These are phyloP conservation scores for Phenganax stokvisi DNA, from an alignment of 92 coral and sea anemone species.

Conservation along the genomic window DNA sequence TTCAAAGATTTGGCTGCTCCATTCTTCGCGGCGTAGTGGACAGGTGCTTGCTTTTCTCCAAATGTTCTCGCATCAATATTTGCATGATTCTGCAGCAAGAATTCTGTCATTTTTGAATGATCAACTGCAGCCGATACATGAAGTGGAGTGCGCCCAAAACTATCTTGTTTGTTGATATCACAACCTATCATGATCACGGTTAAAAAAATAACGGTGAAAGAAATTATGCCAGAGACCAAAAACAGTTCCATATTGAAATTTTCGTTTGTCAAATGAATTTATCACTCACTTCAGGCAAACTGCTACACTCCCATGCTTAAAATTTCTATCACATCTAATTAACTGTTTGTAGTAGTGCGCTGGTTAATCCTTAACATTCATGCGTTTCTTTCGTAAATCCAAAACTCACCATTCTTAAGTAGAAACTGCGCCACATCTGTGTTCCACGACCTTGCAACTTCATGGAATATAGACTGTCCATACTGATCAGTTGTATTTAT, in stretches of 20 bases:
- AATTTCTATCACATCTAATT: too few relatives aligned
- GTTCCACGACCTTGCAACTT: conserved; percentile 94
- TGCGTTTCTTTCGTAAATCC: too few relatives aligned
- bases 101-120: conserved; percentile 83
- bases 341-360: too few relatives aligned
- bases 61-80: conserved; percentile 75
- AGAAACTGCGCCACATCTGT: conserved; percentile 72
- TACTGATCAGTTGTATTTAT: conserved; percentile 73
- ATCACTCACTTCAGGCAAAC: too few relatives aligned
- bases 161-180: conserved; percentile 74
- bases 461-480: conserved; percentile 84
- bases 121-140: conserved; percentile 96
- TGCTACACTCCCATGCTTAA: too few relatives aligned
- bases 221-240: neutral
- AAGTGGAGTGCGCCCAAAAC: conserved; percentile 82
- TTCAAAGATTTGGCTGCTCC: conserved; percentile 74
- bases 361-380: too few relatives aligned
- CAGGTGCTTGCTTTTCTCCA: conserved; percentile 77
- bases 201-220: neutral
- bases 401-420: conserved; percentile 66
- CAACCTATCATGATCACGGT: conserved; percentile 53
- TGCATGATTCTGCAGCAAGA: conserved; percentile 70
- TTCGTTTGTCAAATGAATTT: too few relatives aligned
- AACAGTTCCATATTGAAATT: neutral
- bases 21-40: conserved; percentile 87